A percentile compares a stretch with the other conserved stretches of the same genome.
These are phyloP conservation scores for Zelostemma sp. DNA, from an alignment of 1,140 invertebrate genomes.

Conservation along the genomic window DNA sequence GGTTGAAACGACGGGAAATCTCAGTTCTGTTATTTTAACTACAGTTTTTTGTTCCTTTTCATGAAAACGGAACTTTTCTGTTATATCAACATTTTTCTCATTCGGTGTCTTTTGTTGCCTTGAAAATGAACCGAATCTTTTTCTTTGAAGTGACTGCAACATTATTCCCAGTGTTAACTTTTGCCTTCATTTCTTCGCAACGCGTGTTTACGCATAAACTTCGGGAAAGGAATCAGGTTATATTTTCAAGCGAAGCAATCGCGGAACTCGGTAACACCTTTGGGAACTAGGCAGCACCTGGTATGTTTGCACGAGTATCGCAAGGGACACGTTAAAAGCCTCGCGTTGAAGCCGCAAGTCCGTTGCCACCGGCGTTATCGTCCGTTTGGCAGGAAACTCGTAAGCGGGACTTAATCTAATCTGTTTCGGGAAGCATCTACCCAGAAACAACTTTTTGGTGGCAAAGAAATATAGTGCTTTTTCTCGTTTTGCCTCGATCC, in stretches of 20 bases:
- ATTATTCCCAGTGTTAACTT: too few relatives aligned
- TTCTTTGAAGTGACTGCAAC: too few relatives aligned
- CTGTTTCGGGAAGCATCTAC: slow-evolving; percentile 35
- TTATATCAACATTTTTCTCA: too few relatives aligned
- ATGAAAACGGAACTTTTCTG: too few relatives aligned
- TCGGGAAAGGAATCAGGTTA: slow-evolving; percentile 20
- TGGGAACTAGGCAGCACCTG: slow-evolving; percentile 36
- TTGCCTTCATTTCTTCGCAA: too few relatives aligned
- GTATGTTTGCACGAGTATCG: slow-evolving; percentile 33
- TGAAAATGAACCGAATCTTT: too few relatives aligned
- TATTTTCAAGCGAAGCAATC: slow-evolving; percentile 34
- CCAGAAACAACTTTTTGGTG: slow-evolving; percentile 39
- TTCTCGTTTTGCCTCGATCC: slow-evolving; percentile 29
- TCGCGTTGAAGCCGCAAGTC: slow-evolving; percentile 37
- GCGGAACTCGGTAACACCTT: slow-evolving; percentile 31
- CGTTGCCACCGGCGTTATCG: slow-evolving; percentile 44
- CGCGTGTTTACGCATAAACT: not conserved
- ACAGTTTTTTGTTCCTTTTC: too few relatives aligned
- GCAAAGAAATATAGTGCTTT: slow-evolving; percentile 24
- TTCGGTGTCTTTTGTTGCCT: too few relatives aligned
- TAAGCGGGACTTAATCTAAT: slow-evolving; percentile 51
- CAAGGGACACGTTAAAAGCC: slow-evolving; percentile 42
- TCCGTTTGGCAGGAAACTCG: slow-evolving; percentile 37
- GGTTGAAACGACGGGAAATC: too few relatives aligned
- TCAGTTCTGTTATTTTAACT: too few relatives aligned